Percentiles rank a stretch among this genome's conserved stretches.
Evolutionary conservation across 1,140 invertebrate species (phyloP).

Genomic region (Sesamia nonagrioides): DNA sequence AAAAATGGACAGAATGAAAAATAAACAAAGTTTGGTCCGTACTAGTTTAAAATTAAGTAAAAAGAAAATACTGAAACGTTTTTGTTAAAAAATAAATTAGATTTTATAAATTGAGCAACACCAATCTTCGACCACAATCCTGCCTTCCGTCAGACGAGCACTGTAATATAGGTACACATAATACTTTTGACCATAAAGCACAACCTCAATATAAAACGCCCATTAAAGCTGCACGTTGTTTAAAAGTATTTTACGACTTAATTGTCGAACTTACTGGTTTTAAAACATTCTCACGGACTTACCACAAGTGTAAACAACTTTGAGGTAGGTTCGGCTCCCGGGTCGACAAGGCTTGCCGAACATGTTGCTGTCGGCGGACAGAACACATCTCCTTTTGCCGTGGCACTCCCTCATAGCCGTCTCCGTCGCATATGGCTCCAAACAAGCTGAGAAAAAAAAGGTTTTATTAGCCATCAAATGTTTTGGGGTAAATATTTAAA

Average conservation of each 20-base stretch:
- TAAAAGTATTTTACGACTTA: slow-evolving; percentile 42
- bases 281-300: slow-evolving; percentile 84
- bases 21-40: not conserved
- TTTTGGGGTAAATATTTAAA: slow-evolving; percentile 26
- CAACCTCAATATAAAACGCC: slow-evolving; percentile 3
- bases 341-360: slow-evolving; percentile 95
- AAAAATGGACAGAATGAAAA: not conserved
- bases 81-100: not conserved
- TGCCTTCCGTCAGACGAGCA: not conserved
- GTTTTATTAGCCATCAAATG: slow-evolving; percentile 36
- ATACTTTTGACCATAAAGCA: slow-evolving; percentile 12
- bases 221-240: slow-evolving; percentile 31
- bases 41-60: too few species aligned
- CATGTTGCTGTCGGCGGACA: slow-evolving; percentile 94
- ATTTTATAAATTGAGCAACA: not conserved
- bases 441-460: slow-evolving; percentile 90
- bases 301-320: slow-evolving; percentile 98
- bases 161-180: not conserved
- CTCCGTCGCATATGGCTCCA: slow-evolving; percentile 95
- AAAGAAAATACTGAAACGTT: not conserved
- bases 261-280: slow-evolving; percentile 19
- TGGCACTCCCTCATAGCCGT: slow-evolving; percentile 96
- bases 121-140: not conserved
- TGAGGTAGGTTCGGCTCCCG: slow-evolving; percentile 95
- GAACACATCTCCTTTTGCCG: slow-evolving; percentile 93